These are phyloP conservation scores for Ginglymostoma cirratum DNA, from an alignment of 2,113 vertebrate species.

Conservation along the genomic window DNA sequence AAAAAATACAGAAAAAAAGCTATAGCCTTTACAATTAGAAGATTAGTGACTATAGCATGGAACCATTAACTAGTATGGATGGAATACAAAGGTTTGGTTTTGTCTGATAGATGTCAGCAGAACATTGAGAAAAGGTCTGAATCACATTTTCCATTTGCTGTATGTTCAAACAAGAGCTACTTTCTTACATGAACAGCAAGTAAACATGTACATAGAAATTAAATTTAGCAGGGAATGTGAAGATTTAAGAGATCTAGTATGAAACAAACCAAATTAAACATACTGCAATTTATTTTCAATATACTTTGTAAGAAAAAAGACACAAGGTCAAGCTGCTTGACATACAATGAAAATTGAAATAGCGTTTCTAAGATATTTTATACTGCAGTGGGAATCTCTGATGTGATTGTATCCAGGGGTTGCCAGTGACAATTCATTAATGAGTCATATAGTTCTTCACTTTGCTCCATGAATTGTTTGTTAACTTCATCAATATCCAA, in stretches of 20 bases:
- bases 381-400: slow-evolving; percentile 59
- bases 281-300: not conserved
- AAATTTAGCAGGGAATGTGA: not conserved
- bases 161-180: not conserved
- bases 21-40: no score
- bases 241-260: not conserved
- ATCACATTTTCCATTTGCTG: no score
- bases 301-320: not conserved
- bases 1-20: no score
- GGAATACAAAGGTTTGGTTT: no score
- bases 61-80: no score
- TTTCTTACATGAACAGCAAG: not conserved
- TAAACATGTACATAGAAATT: not conserved
- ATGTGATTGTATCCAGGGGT: slow-evolving; percentile 70
- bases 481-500: slow-evolving; percentile 76
- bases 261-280: not conserved
- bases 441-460: slow-evolving; percentile 81
- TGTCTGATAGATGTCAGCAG: no score
- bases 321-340: not conserved
- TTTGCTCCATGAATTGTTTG: slow-evolving; percentile 76
- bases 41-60: no score
- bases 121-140: no score
- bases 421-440: slow-evolving; percentile 85
- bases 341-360: not conserved
- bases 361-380: slow-evolving; percentile 43